A percentile compares a stretch with the other conserved stretches of the same genome.
These are phyloP conservation scores for Pyrocoelia pectoralis DNA, from an alignment of 2,888 invertebrate species.

Conservation along the genomic window DNA sequence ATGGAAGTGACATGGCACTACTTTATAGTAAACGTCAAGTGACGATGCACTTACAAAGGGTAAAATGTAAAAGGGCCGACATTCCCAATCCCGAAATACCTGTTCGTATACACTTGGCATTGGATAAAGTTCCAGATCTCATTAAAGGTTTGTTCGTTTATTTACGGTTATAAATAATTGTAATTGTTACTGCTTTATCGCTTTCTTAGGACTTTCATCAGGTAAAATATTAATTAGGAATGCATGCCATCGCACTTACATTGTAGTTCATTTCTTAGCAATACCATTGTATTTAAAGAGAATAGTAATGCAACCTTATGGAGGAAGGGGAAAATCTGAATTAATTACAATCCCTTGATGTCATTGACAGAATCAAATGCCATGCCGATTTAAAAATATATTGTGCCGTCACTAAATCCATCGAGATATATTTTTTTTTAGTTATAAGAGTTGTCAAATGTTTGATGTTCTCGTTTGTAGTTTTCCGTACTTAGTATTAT, in stretches of 20 bases:
- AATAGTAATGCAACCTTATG: too few species aligned
- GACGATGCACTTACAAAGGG: slow-evolving; percentile 78
- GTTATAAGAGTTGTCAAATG: too few species aligned
- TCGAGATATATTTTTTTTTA: too few species aligned
- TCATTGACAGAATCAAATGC: too few species aligned
- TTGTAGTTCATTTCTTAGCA: background rate
- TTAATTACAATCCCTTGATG: too few species aligned
- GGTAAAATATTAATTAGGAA: slow-evolving; percentile 27
- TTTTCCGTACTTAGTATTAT: too few species aligned
- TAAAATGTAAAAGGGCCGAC: slow-evolving; percentile 84
- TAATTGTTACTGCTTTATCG: slow-evolving; percentile 11
- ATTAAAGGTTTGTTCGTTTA: slow-evolving; percentile 67
- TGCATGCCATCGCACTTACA: background rate
- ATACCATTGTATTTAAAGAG: too few species aligned
- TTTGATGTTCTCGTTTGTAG: too few species aligned
- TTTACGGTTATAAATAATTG: background rate
- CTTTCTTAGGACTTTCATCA: slow-evolving; percentile 49
- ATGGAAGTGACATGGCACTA: slow-evolving; percentile 85
- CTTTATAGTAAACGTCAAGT: slow-evolving; percentile 82
- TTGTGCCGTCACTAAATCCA: too few species aligned
- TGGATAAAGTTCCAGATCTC: slow-evolving; percentile 83
- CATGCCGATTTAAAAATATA: too few species aligned
- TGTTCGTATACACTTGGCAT: slow-evolving; percentile 79
- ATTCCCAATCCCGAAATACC: slow-evolving; percentile 91
- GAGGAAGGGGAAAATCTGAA: too few species aligned